Conservation (phyloP, 2,113 vertebrate genomes). For the Cryptomyrus ogoouensis region DNA sequence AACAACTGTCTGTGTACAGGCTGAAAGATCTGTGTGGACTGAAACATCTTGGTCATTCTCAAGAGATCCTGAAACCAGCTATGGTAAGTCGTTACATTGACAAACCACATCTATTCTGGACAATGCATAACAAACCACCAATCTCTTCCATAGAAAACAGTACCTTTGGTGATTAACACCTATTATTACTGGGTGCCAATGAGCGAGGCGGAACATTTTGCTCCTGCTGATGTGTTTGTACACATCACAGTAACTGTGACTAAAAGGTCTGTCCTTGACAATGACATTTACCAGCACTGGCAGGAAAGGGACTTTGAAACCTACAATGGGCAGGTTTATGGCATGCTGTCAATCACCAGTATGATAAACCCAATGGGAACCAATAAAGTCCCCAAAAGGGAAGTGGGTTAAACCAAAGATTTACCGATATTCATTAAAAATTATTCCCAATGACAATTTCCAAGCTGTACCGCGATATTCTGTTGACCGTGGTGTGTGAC, state of each 20-base stretch:
- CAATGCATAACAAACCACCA: not conserved
- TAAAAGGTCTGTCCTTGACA: not conserved
- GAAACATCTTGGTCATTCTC: not conserved
- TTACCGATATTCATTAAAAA: not conserved
- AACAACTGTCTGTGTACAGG: not conserved
- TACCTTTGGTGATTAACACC: not conserved
- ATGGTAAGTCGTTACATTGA: not conserved
- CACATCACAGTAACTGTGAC: not conserved
- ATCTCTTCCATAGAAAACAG: not conserved
- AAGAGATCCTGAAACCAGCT: not conserved
- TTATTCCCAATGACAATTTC: not conserved
- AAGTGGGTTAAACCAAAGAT: not conserved
- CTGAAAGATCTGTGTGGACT: not conserved
- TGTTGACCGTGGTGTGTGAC: not conserved
- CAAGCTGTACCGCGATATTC: not conserved
- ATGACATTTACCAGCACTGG: not conserved
- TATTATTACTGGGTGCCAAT: not conserved
- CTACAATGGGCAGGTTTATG: not conserved
- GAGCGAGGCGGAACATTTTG: not conserved
- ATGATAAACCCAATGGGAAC: not conserved
- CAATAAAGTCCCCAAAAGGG: not conserved
- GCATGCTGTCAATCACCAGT: not conserved
- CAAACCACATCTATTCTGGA: not conserved
- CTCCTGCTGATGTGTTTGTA: not conserved
- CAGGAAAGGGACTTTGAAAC: not conserved